Conservation (phyloP, 1,140 invertebrate genomes). For the Cydia pomonella region DNA sequence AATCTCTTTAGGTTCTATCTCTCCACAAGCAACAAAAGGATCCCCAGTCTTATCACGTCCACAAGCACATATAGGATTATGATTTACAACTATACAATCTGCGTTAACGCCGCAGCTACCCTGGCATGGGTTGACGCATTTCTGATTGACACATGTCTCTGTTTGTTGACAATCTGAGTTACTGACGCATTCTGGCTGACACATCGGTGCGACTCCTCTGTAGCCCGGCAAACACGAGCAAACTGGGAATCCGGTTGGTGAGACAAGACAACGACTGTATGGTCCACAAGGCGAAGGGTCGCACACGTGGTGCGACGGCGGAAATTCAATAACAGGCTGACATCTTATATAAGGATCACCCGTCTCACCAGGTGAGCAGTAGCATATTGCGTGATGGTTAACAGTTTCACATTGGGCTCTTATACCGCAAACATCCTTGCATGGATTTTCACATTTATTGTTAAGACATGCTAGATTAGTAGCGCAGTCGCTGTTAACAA, state of each 20-base stretch:
- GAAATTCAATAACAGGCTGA: constrained; percentile 74
- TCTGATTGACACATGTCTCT: constrained; percentile 89
- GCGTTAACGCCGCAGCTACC: constrained; percentile 89
- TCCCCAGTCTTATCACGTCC: constrained; percentile 87
- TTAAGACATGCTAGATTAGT: constrained; percentile 87
- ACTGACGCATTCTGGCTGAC: constrained; percentile 90
- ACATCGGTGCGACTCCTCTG: constrained; percentile 88
- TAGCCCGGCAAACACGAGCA: constrained; percentile 91
- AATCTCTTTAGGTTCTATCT: constrained; percentile 70
- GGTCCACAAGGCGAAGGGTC: constrained; percentile 90
- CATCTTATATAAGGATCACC: constrained; percentile 92
- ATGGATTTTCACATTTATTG: constrained; percentile 90
- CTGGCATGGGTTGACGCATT: constrained; percentile 89
- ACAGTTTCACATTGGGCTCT: constrained; percentile 88
- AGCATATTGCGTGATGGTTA: constrained; percentile 90
- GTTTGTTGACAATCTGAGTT: constrained; percentile 90
- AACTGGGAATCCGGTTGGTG: constrained; percentile 85
- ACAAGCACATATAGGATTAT: constrained; percentile 91
- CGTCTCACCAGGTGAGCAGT: constrained; percentile 85
- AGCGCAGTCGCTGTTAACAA: constrained; percentile 88
- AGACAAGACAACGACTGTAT: constrained; percentile 88
- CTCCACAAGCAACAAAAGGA: constrained; percentile 88
- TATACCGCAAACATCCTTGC: constrained; percentile 87
- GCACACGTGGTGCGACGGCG: constrained; percentile 81
- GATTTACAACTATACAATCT: constrained; percentile 88